Conservation (phyloP, 2,888 invertebrate species). For the Protophormia terraenovae region DNA sequence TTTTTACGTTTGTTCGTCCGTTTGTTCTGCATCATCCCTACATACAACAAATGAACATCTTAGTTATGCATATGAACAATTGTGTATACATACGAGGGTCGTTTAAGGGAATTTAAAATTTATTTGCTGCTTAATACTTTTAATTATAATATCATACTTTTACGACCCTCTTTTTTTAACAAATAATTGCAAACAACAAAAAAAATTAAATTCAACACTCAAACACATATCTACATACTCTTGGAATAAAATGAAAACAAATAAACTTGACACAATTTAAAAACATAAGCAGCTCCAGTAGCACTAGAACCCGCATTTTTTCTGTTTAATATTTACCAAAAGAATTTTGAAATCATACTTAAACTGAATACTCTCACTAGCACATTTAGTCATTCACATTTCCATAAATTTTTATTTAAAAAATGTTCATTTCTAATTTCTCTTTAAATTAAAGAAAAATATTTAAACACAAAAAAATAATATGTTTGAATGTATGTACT, state of each 20-base stretch:
- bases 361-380: neutral
- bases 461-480: neutral
- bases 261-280: conserved; percentile 38
- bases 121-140: too few species aligned
- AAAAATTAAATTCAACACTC: conserved; percentile 4
- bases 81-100: neutral
- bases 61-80: neutral
- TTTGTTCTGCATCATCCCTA: conserved; percentile 1
- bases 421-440: conserved; percentile 30
- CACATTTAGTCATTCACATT: neutral
- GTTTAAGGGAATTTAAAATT: too few species aligned
- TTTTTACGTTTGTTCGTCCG: too few species aligned
- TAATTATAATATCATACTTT: too few species aligned
- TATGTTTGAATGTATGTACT: neutral
- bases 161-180: neutral
- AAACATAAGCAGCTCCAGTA: too few species aligned
- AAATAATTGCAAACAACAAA: conserved; percentile 3
- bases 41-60: conserved; percentile 8
- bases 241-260: neutral
- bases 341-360: neutral
- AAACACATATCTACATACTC: neutral
- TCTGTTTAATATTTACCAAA: neutral
- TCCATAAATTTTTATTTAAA: neutral
- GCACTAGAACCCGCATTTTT: conserved; percentile 20
- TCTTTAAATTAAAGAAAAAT: neutral